phyloP scores from a whole-genome alignment of 2,113 vertebrate species.

The Emydura subglobosa region DNA sequence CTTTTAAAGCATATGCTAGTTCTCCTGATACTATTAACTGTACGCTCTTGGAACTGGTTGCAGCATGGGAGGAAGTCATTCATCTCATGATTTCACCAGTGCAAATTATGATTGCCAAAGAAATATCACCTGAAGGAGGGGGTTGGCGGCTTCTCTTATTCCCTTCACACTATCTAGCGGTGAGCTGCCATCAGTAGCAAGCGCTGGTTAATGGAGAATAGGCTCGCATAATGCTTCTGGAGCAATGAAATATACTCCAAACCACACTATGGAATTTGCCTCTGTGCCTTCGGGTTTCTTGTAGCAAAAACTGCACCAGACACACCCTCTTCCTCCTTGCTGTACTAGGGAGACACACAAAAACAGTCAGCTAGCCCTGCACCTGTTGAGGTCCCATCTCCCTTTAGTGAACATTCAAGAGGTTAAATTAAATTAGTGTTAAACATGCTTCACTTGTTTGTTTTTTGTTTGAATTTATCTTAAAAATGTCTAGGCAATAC shows the following conservation, averaged over 20 bases:
- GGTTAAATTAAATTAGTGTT: not conserved
- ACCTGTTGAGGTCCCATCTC: not conserved
- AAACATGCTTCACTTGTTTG: not conserved
- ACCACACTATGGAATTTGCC: not conserved
- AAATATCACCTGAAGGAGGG: not conserved
- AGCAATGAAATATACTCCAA: not conserved
- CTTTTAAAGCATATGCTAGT: not conserved
- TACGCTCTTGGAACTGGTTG: not conserved
- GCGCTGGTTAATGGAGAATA: too few species aligned
- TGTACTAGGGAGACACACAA: too few species aligned
- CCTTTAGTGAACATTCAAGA: not conserved
- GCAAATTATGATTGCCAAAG: not conserved
- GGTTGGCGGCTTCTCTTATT: not conserved
- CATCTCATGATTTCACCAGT: not conserved
- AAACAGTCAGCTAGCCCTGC: not conserved
- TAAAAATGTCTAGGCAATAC: not conserved
- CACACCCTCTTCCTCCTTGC: not conserved
- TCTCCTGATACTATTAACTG: not conserved
- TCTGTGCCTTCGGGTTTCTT: not conserved
- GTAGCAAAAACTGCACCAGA: not conserved
- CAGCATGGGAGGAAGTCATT: not conserved
- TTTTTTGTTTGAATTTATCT: not conserved
- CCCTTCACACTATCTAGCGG: not conserved
- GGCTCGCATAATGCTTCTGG: not conserved
- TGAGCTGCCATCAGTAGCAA: not conserved